A percentile compares a stretch with the other conserved stretches of the same genome.
Evolutionary conservation across 53 echinoderm and acorn worm species (phyloP).

Genomic region (Echinarachnius parma): DNA sequence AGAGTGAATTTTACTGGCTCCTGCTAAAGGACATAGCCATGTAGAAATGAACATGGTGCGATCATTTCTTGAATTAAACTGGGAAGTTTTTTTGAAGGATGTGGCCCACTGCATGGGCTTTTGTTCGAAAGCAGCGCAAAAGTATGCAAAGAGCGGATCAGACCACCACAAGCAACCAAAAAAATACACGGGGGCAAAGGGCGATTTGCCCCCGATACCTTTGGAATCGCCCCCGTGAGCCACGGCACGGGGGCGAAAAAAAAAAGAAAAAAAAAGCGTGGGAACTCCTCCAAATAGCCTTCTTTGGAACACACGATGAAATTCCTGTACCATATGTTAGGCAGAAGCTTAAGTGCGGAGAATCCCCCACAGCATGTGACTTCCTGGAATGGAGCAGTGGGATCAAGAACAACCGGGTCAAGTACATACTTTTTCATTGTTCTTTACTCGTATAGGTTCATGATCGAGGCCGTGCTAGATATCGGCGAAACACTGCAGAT

Average conservation of each 20-base stretch:
- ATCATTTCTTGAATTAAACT: slow-evolving; percentile 62
- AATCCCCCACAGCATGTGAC: slow-evolving; percentile 28
- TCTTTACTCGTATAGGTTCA: no score
- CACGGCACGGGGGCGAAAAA: no score
- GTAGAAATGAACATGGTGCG: slow-evolving; percentile 67
- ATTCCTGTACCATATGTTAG: slow-evolving; percentile 53
- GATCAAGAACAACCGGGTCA: slow-evolving; percentile 38
- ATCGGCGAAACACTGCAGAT: no score
- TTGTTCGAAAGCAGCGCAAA: slow-evolving; percentile 45
- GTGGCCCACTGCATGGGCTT: slow-evolving; percentile 54
- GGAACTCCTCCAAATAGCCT: slow-evolving; percentile 52
- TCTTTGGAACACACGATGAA: slow-evolving; percentile 48
- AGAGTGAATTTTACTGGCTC: slow-evolving; percentile 60
- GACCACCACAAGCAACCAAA: slow-evolving; percentile 73
- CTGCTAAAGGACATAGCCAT: slow-evolving; percentile 59
- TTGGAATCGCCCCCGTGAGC: no score
- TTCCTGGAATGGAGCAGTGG: slow-evolving; percentile 41
- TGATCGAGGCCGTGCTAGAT: no score
- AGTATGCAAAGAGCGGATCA: slow-evolving; percentile 48
- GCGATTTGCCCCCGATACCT: no score
- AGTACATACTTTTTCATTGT: no score
- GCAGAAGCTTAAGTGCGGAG: neutral
- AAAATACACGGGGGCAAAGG: no score
- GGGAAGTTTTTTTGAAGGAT: slow-evolving; percentile 56
- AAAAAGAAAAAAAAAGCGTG: no score